Base-by-base conservation (phyloP, 2,113 vertebrate genomes). In the Oreocharis arfaki region DNA sequence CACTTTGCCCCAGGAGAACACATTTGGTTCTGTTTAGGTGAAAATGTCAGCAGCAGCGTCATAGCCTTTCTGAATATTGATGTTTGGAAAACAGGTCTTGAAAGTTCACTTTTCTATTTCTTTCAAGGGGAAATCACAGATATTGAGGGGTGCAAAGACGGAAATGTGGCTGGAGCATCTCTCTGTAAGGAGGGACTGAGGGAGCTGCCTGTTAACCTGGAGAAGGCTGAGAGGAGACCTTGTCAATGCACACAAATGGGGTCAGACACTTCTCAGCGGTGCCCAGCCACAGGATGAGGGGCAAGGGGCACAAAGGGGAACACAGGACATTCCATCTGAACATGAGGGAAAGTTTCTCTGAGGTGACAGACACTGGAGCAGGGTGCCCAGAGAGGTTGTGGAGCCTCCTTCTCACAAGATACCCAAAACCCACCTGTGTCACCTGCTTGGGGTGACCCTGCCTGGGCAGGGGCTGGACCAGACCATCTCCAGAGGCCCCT, bases 71-170 rank as follows among this genome's bases (percentile, higher is more conserved):
- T 81, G 79, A 93, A 75, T 68, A 94, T 1, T 32, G 27, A 60
- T 39, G 74, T 91, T 75, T 88, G 53, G 49, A 70, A 79, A 57
- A 80, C 6, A 42, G 22, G 22, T 47, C 92, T 84, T 82, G 8
- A 13, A 82, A 89, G 63, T 79, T 74, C 44, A 80, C 16, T 70
- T 83, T 71, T 83, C 80, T 95, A 22, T 55, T 94, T 93, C 89
- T 93, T 81, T 87, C 44, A 61, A 84, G 94, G 90, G 44, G 79
- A 90, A 96, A 96, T 96, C 73, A 89, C 46, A 95, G 47, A 33
- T 61, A 44, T 14, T 24, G 42, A 42, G 22, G 32, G 33, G 10
- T 77, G 57, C 4, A 63, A 63, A 70, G 35, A 44, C 10, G 26
- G 33, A 69, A 32, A 41, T 39, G 35, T 53, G 55, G 16, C 49